Conservation (phyloP, 2,113 vertebrate species). For the Scolopax mira region DNA sequence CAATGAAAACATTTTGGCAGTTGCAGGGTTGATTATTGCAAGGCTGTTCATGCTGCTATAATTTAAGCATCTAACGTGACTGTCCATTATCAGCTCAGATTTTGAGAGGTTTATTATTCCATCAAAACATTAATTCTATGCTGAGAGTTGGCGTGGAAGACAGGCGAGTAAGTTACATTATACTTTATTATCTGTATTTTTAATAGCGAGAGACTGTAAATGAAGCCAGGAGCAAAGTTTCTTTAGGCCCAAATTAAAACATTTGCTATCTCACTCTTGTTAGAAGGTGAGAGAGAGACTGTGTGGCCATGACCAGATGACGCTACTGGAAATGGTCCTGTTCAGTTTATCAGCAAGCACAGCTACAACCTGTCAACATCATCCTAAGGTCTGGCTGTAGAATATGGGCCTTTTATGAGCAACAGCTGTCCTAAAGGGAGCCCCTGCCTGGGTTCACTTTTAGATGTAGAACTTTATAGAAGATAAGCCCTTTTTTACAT, state of each 20-base stretch:
- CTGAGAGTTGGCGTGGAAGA: neutral
- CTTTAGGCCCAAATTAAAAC: neutral
- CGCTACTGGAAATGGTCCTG: neutral
- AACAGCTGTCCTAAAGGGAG: neutral
- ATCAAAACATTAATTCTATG: conserved; percentile 39
- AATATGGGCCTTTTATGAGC: neutral
- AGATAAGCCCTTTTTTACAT: neutral
- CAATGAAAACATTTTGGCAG: conserved; percentile 60
- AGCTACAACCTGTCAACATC: neutral
- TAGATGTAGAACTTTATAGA: neutral
- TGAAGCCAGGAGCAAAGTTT: neutral
- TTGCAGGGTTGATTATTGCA: neutral
- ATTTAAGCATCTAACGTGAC: conserved; percentile 45
- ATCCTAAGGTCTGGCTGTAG: neutral
- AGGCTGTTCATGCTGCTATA: conserved; percentile 18
- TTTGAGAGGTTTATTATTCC: conserved; percentile 61
- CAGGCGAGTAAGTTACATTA: neutral
- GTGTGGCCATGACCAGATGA: neutral
- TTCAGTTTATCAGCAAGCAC: neutral
- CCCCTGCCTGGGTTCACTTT: neutral
- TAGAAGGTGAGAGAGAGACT: neutral
- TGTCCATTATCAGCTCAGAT: conserved; percentile 65
- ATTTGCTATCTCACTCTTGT: neutral
- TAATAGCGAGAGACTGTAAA: neutral
- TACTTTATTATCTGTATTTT: neutral